Percentiles rank a stretch among this genome's conserved stretches.
Evolutionary conservation across 1,140 invertebrate species (phyloP).

Genomic region (Bombus balteatus): DNA sequence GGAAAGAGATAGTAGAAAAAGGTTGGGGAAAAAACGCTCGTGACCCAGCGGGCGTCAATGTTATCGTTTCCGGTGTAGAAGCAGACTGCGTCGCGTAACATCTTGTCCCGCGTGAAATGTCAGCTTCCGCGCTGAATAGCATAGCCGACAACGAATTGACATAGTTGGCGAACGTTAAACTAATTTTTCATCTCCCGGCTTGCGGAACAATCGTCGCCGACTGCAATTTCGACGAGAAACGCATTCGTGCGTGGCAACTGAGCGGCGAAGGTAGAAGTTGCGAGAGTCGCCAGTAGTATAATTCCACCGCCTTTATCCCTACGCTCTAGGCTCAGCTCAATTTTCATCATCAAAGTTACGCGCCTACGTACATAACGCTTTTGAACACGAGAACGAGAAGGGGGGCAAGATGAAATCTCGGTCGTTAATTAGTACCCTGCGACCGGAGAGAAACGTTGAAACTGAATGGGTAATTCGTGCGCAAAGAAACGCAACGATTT

Average conservation of each 20-base stretch:
- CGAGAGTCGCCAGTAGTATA: not conserved
- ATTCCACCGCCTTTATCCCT: not conserved
- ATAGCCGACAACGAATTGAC: slow-evolving; percentile 17
- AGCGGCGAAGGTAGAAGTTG: not conserved
- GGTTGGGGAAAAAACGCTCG: not conserved
- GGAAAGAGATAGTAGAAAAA: not conserved
- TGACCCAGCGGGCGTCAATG: slow-evolving; percentile 19
- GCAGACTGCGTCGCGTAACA: not conserved
- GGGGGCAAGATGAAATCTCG: not conserved
- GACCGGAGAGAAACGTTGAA: not conserved
- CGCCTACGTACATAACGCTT: not conserved
- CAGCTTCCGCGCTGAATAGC: not conserved
- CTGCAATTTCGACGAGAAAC: not conserved
- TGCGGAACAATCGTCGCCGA: not conserved
- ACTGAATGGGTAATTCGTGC: no score
- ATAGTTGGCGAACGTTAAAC: slow-evolving; percentile 20
- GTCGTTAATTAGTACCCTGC: not conserved
- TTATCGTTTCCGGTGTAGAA: slow-evolving; percentile 31
- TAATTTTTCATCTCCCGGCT: slow-evolving; percentile 21
- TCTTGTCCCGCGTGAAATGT: not conserved
- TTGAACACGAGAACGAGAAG: not conserved
- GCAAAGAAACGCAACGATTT: not conserved
- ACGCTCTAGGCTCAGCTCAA: not conserved
- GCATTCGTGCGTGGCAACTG: not conserved
- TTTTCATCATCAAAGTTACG: not conserved